These are phyloP conservation scores for Patella depressa DNA, from an alignment of 2,888 invertebrate species.

Conservation along the genomic window DNA sequence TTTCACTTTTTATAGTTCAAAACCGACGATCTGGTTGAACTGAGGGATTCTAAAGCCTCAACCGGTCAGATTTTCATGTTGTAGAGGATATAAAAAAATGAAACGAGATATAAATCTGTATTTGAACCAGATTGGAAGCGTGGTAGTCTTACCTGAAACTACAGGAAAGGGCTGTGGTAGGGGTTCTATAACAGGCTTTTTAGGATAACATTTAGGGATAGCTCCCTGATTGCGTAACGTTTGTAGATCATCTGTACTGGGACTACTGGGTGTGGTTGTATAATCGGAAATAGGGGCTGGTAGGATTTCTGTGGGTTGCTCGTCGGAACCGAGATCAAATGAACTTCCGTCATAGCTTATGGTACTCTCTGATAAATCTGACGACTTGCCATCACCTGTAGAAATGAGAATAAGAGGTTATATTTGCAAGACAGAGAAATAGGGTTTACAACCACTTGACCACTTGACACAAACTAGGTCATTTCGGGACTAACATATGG, in stretches of 20 bases:
- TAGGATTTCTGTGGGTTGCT: constrained; percentile 28
- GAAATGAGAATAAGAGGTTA: neutral
- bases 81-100: no score
- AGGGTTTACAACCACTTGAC: no score
- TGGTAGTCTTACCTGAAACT: neutral
- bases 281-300: constrained; percentile 45
- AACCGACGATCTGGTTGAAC: no score
- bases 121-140: no score
- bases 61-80: no score
- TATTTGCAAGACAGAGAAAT: no score
- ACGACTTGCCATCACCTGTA: constrained; percentile 28
- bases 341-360: constrained; percentile 57
- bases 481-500: no score
- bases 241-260: constrained; percentile 55
- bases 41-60: no score
- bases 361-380: constrained; percentile 45
- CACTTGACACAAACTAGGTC: no score
- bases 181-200: constrained; percentile 38
- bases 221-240: constrained; percentile 61
- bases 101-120: no score
- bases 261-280: constrained; percentile 52
- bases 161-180: constrained; percentile 24
- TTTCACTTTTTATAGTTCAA: no score
- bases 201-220: constrained; percentile 57
- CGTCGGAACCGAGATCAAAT: constrained; percentile 45